Percentiles rank a stretch among this genome's conserved stretches.
Conservation (phyloP, 2,888 invertebrate genomes). For the Operophtera brumata region DNA sequence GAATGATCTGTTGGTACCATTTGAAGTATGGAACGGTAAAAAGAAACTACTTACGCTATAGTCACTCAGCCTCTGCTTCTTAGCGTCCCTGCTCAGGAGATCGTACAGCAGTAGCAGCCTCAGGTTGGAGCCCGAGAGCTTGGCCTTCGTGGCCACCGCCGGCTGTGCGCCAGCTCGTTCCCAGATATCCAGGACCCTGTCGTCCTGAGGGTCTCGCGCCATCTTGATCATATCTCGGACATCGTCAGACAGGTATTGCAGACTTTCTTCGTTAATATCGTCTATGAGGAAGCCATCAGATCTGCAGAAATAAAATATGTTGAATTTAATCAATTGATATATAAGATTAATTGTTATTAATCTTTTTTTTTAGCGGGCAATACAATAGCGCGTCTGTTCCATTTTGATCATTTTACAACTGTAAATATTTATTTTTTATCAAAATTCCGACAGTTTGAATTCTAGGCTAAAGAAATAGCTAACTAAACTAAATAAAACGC, state of each 20-base stretch:
- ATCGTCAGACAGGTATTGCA: slow-evolving; percentile 69
- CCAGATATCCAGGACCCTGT: slow-evolving; percentile 63
- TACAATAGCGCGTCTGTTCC: no score
- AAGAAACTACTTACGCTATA: slow-evolving; percentile 72
- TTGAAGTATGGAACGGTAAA: no score
- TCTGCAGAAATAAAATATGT: slow-evolving; percentile 22
- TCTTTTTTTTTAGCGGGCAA: no score
- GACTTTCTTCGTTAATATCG: slow-evolving; percentile 62
- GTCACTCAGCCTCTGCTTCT: slow-evolving; percentile 81
- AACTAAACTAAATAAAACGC: no score
- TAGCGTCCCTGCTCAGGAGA: slow-evolving; percentile 83
- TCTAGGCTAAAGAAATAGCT: no score
- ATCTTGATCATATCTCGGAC: slow-evolving; percentile 68
- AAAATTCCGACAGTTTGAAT: no score
- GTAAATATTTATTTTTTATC: no score
- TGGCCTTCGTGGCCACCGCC: slow-evolving; percentile 68
- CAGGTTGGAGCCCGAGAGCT: slow-evolving; percentile 81
- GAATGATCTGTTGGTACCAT: no score
- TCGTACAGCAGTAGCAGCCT: slow-evolving; percentile 83
- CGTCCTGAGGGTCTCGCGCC: slow-evolving; percentile 62
- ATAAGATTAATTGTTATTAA: no score
- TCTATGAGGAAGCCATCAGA: slow-evolving; percentile 56
- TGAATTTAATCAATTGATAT: no score
- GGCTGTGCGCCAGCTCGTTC: slow-evolving; percentile 52
- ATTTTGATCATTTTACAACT: no score